Conservation (phyloP, 30 jellyfish, hydroid and myxozoan genomes). For the Turritopsis rubra region DNA sequence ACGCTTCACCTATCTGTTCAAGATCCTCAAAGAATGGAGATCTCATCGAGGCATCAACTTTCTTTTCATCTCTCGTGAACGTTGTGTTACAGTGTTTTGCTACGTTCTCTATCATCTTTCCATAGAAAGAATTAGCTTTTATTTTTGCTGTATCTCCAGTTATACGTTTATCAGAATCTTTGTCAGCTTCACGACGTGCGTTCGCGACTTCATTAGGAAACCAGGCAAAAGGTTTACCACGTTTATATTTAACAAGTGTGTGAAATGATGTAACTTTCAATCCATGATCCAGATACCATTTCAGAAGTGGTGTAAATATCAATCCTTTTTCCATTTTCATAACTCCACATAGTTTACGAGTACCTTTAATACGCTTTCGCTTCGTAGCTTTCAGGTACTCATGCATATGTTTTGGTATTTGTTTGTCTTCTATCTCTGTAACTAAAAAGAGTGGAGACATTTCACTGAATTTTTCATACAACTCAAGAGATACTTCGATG, state of each 20-base stretch:
- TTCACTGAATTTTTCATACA: background rate
- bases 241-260: background rate
- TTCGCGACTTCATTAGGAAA: background rate
- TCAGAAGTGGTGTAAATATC: constrained; percentile 6
- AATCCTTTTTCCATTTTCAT: constrained; percentile 1
- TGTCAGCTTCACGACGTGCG: constrained; percentile 10
- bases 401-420: background rate
- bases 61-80: constrained; percentile 4
- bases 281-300: constrained; percentile 13
- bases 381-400: background rate
- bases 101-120: constrained; percentile 1
- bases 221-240: constrained; percentile 19
- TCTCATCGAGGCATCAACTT: background rate
- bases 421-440: background rate
- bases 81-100: background rate
- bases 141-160: background rate
- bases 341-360: constrained; percentile 9
- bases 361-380: background rate
- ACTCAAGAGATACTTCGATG: background rate
- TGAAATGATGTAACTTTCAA: constrained; percentile 1
- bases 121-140: background rate
- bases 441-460: background rate
- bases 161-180: background rate
- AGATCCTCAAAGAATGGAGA: background rate
- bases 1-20: background rate